Evolutionary conservation across 2,797 vertebrate genomes (phyloP).

Genomic region (Oophaga sylvatica): DNA sequence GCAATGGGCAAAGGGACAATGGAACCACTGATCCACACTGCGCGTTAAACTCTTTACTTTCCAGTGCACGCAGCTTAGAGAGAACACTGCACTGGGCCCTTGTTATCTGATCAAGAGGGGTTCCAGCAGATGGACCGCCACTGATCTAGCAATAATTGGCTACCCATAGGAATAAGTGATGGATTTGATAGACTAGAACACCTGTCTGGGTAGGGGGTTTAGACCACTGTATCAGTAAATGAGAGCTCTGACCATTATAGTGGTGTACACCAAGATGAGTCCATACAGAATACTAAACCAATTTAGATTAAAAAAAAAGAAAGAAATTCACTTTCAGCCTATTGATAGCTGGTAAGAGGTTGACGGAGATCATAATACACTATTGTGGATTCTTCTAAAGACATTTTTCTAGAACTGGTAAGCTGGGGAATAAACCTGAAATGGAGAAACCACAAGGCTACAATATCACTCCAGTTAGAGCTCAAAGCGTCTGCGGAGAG

Average conservation of each 20-base stretch:
- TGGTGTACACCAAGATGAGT: background rate
- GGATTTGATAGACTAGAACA: too few relatives aligned
- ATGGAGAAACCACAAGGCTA: background rate
- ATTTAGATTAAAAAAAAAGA: too few relatives aligned
- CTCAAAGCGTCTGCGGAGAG: background rate
- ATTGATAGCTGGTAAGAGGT: background rate
- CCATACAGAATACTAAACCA: background rate
- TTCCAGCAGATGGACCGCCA: too few relatives aligned
- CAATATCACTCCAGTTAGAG: background rate
- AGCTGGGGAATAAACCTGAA: slow-evolving; percentile 15
- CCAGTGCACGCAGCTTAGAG: too few relatives aligned
- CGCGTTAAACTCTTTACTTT: too few relatives aligned
- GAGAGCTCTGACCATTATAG: background rate
- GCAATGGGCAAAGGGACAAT: too few relatives aligned
- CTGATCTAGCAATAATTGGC: too few relatives aligned
- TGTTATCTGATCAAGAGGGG: too few relatives aligned
- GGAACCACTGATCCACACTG: too few relatives aligned
- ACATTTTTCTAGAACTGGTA: background rate
- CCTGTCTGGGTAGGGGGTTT: background rate
- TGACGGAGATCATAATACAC: background rate
- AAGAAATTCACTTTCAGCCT: background rate
- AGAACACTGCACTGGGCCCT: too few relatives aligned
- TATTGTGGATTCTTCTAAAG: slow-evolving; percentile 1
- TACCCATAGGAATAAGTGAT: too few relatives aligned
- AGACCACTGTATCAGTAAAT: too few relatives aligned